A percentile compares a stretch with the other conserved stretches of the same genome.
These are phyloP conservation scores for Ochlodes sylvanus DNA, from an alignment of 2,888 invertebrate genomes.

Conservation along the genomic window DNA sequence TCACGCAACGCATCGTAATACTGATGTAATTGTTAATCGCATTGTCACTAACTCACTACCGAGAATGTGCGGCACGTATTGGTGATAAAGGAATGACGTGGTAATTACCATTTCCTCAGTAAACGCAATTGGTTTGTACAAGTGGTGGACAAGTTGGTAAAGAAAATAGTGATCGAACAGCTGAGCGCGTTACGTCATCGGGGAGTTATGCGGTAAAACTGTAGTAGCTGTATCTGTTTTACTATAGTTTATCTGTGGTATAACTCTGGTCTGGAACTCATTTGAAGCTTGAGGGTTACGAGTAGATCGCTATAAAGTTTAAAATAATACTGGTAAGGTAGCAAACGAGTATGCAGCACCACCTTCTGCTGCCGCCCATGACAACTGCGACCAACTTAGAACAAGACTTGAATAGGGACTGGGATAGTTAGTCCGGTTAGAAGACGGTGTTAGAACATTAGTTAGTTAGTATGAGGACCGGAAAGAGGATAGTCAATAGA, in stretches of 20 bases:
- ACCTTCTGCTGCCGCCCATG: too few species aligned
- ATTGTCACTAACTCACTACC: conserved; percentile 6
- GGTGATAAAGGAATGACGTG: neutral
- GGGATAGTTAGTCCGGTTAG: too few species aligned
- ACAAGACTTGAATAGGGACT: too few species aligned
- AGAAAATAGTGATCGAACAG: neutral
- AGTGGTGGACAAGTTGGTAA: neutral
- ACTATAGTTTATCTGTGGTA: too few species aligned
- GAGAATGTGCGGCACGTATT: neutral
- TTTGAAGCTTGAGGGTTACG: neutral
- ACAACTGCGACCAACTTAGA: too few species aligned
- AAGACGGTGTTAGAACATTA: too few species aligned
- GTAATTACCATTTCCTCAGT: conserved; percentile 7
- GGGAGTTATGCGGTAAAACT: conserved; percentile 1
- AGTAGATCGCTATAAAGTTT: too few species aligned
- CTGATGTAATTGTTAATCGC: conserved; percentile 31
- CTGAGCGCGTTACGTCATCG: neutral
- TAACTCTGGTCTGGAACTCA: neutral
- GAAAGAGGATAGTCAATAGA: too few species aligned
- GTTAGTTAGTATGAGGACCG: too few species aligned
- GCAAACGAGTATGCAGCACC: too few species aligned
- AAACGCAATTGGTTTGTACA: conserved; percentile 8
- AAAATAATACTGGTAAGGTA: too few species aligned
- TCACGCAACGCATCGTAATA: conserved; percentile 25
- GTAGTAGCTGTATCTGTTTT: neutral